A percentile compares a stretch with the other conserved stretches of the same genome.
phyloP scores from a whole-genome alignment of 2,797 vertebrate genomes.

The Typhlichthys subterraneus region DNA sequence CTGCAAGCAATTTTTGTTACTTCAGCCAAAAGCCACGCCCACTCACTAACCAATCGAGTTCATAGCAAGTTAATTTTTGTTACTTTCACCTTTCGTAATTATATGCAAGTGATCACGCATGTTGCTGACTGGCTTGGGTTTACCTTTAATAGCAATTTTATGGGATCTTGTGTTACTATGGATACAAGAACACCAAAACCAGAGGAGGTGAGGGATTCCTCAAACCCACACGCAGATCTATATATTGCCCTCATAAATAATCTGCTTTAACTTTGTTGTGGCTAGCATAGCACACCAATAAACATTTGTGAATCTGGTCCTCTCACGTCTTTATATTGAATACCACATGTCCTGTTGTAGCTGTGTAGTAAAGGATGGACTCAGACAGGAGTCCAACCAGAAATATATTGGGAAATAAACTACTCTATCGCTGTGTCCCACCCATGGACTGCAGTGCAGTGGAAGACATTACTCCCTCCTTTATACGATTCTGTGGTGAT shows the following conservation, averaged over 20 bases:
- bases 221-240: slow-evolving; percentile 25
- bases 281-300: slow-evolving; percentile 4
- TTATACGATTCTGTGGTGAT: not conserved
- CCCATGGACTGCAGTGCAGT: not conserved
- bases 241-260: too few species aligned
- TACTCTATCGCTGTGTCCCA: not conserved
- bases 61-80: too few species aligned
- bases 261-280: too few species aligned
- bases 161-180: slow-evolving; percentile 64
- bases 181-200: slow-evolving; percentile 61
- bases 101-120: slow-evolving; percentile 35
- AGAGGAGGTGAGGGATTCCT: slow-evolving; percentile 70
- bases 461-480: not conserved
- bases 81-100: not conserved
- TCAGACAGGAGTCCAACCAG: too few species aligned
- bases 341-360: too few species aligned
- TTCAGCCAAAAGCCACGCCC: too few species aligned
- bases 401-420: too few species aligned
- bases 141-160: slow-evolving; percentile 40
- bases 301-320: slow-evolving; percentile 8
- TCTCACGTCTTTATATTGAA: too few species aligned
- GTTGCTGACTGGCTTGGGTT: slow-evolving; percentile 13
- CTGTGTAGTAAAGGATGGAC: too few species aligned
- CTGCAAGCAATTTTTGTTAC: too few species aligned
- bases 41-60: too few species aligned